Evolutionary conservation across 2,888 invertebrate species (phyloP), one percentile per base, ranked within the genome.

Genomic region (Tenthredo mesomela): DNA sequence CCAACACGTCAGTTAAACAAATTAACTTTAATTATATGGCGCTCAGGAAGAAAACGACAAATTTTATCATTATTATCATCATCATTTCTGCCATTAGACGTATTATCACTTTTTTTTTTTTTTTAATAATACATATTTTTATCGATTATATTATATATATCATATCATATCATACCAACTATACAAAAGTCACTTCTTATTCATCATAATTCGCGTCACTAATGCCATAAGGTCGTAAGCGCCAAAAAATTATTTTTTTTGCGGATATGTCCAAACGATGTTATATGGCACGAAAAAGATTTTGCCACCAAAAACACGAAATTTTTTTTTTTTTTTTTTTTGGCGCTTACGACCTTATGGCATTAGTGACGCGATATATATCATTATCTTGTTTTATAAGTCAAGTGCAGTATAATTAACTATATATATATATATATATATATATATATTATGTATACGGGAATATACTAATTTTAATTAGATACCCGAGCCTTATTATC

Each of bases 341-440:
- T n/a, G n/a, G n/a, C n/a, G n/a, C n/a, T n/a, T n/a, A n/a, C n/a
- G n/a, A n/a, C n/a, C n/a, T n/a, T n/a, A n/a, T n/a, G n/a, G n/a
- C n/a, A n/a, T n/a, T n/a, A n/a, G n/a, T n/a, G n/a, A n/a, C n/a
- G n/a, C n/a, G n/a, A n/a, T n/a, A n/a, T 4, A 67, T 67, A 29
- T 67, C 2, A 67, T 67, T 67, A 67, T 67, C 67, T 67, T 25
- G 67, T 54, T 54, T n/a, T n/a, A 54, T n/a, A 54, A 54, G 18
- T 54, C n/a, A 54, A 54, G 54, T 54, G 18, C 54, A 54, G n/a
- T n/a, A 54, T n/a, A 7, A 6, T 4, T 18, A 50, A 50, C 18
- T 6, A 6, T 50, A 50, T 47, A 47, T 47, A 47, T 2, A 0
- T 37, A 37, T 47, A 47, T 47, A 47, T 47, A 47, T 12, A 12